phyloP scores from a whole-genome alignment of 2,888 invertebrate species.

The Netelia inedita region DNA sequence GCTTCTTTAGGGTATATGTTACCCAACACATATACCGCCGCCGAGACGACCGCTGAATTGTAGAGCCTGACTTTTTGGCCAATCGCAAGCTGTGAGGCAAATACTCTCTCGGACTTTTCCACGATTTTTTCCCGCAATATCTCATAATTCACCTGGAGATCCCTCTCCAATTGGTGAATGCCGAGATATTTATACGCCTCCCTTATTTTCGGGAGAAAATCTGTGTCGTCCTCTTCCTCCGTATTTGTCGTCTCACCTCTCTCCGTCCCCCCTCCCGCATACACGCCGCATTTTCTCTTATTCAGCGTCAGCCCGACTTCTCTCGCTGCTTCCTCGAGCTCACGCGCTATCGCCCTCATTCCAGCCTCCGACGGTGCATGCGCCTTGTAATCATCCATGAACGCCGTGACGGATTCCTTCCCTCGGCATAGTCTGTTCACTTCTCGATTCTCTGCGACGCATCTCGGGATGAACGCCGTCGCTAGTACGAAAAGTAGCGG shows the following conservation, averaged over 20 bases:
- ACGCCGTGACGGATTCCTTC: slow-evolving; percentile 49
- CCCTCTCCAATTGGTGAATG: slow-evolving; percentile 9
- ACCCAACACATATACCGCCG: slow-evolving; percentile 1
- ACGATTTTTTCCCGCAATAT: not conserved
- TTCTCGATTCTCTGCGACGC: not conserved
- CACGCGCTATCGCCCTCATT: slow-evolving; percentile 16
- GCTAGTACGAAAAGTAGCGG: slow-evolving; percentile 62
- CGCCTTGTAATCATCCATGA: slow-evolving; percentile 68
- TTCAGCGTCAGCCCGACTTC: slow-evolving; percentile 30
- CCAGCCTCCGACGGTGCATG: slow-evolving; percentile 50
- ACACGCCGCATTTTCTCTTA: slow-evolving; percentile 38
- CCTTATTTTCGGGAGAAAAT: slow-evolving; percentile 35
- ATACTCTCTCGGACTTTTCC: not conserved
- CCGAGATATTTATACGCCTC: slow-evolving; percentile 49
- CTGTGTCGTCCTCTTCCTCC: not conserved
- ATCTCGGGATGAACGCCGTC: slow-evolving; percentile 32
- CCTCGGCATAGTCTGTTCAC: slow-evolving; percentile 33
- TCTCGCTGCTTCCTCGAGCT: slow-evolving; percentile 17
- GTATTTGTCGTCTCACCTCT: not conserved
- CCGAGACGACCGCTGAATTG: not conserved
- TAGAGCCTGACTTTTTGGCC: slow-evolving; percentile 45
- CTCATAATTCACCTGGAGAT: not conserved
- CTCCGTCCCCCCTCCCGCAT: not conserved
- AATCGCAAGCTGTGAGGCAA: slow-evolving; percentile 56
- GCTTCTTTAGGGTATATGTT: slow-evolving; percentile 41